Evolutionary conservation across 2,113 vertebrate genomes (phyloP).

Genomic region (Copsychus sechellarum): DNA sequence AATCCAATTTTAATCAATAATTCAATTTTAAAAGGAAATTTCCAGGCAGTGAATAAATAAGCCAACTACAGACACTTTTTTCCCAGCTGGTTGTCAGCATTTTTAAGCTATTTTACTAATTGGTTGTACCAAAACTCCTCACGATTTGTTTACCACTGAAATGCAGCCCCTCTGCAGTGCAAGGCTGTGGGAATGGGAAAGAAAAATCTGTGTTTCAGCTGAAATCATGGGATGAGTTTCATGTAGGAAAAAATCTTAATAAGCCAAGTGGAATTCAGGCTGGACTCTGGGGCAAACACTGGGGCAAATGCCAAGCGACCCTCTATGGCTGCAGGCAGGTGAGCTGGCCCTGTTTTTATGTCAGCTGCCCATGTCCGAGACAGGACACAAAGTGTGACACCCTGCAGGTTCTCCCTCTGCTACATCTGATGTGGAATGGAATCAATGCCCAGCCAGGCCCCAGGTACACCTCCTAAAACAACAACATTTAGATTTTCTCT

Average conservation of each 20-base stretch:
- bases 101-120: background rate
- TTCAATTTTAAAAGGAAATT: background rate
- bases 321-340: background rate
- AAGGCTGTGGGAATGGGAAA: background rate
- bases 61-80: background rate
- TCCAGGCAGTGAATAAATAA: background rate
- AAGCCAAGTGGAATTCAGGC: background rate
- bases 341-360: background rate
- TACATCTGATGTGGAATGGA: background rate
- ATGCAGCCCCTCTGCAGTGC: background rate
- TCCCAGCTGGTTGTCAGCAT: background rate
- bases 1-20: background rate
- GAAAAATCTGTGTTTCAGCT: background rate
- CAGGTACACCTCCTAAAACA: background rate
- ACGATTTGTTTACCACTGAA: background rate
- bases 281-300: background rate
- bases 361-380: background rate
- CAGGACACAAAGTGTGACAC: fast-evolving
- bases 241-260: background rate
- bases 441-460: background rate
- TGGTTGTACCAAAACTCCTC: background rate
- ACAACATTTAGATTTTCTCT: background rate
- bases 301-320: background rate
- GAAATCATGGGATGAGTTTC: background rate
- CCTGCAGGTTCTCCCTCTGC: background rate